Evolutionary conservation across 1,140 invertebrate genomes (phyloP).

Genomic region (Drosophila tsacasi): DNA sequence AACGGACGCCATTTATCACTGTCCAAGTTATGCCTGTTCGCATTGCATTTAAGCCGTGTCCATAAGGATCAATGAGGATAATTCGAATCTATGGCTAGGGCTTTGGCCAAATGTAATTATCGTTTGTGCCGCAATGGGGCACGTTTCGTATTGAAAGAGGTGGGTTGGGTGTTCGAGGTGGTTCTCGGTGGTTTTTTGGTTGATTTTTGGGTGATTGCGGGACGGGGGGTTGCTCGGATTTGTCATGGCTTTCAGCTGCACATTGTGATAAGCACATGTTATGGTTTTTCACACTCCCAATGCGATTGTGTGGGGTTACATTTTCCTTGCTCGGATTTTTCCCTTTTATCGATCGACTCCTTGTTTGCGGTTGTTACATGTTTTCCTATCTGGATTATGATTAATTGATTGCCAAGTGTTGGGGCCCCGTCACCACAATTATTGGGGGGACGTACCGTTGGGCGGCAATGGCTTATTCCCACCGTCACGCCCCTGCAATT

Average conservation of each 20-base stretch:
- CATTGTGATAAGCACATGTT: slow-evolving; percentile 81
- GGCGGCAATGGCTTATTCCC: slow-evolving; percentile 10
- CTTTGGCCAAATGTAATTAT: slow-evolving; percentile 72
- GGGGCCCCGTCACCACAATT: slow-evolving; percentile 36
- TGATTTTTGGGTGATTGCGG: slow-evolving; percentile 16
- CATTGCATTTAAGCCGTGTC: slow-evolving; percentile 72
- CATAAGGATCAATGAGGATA: slow-evolving; percentile 78
- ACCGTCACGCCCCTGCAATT: slow-evolving; percentile 66
- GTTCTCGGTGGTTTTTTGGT: slow-evolving; percentile 10
- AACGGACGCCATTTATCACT: slow-evolving; percentile 70
- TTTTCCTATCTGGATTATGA: slow-evolving; percentile 77
- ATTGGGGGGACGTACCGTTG: slow-evolving; percentile 17
- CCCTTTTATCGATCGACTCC: slow-evolving; percentile 61
- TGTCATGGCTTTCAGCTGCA: slow-evolving; percentile 78
- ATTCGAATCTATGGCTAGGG: slow-evolving; percentile 68
- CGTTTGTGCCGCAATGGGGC: slow-evolving; percentile 76
- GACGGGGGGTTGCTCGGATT: slow-evolving; percentile 61
- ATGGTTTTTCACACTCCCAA: slow-evolving; percentile 72
- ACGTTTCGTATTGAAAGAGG: slow-evolving; percentile 70
- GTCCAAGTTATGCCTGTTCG: slow-evolving; percentile 52
- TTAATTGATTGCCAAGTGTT: slow-evolving; percentile 76
- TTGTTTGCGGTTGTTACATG: slow-evolving; percentile 71
- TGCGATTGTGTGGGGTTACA: slow-evolving; percentile 27
- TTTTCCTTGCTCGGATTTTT: slow-evolving; percentile 55
- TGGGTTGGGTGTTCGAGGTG: slow-evolving; percentile 30